Base-by-base conservation (phyloP, 2,888 invertebrate species). In the Blomia tropicalis region DNA sequence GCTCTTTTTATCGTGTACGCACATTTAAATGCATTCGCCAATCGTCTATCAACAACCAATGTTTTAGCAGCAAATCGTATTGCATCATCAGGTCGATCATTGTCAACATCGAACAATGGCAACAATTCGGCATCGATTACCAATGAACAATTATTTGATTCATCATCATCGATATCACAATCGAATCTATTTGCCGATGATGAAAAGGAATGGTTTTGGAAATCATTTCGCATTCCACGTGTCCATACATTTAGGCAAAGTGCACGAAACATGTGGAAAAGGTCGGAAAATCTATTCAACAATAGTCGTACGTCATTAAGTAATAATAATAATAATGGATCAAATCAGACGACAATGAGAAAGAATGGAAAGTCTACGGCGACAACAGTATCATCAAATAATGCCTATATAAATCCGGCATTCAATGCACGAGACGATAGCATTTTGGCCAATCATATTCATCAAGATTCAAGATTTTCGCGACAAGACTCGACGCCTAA, bases 121-220 rank as follows among this genome's bases (percentile, higher is more conserved):
- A n/a, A n/a, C n/a, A n/a, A n/a, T n/a, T 7, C 7, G 17, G 36
- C 7, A 7, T 17, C 7, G 17, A 36, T 17, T 11, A 17, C 7
- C 7, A 36, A 36, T 17, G 36, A 17, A 36, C 7, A 36, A 7
- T 36, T 36, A 17, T 36, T 36, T 17, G 36, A 36, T 17, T 7
- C 7, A 36, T 7, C 17, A 17, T 36, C 36, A 7, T 7, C 7
- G 17, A 17, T 36, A 17, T 36, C 36, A 7, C 36, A 36, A 11
- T 36, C 36, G 36, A 36, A 36, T 36, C 36, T 36, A 17, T 36
- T 36, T 22, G 60, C 31, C 19, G 60, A 60, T 11, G 41, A 60
- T 1, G 60, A 60, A 7, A 54, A 54, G 23, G 30, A n/a, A 7
- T 60, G 60, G 60, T 60, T 60, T 29, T 60, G 60, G 60, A 56